Percentiles rank a stretch among this genome's conserved stretches.
Conservation (phyloP, 2,797 vertebrate species). For the Mormyrops attenuatus region DNA sequence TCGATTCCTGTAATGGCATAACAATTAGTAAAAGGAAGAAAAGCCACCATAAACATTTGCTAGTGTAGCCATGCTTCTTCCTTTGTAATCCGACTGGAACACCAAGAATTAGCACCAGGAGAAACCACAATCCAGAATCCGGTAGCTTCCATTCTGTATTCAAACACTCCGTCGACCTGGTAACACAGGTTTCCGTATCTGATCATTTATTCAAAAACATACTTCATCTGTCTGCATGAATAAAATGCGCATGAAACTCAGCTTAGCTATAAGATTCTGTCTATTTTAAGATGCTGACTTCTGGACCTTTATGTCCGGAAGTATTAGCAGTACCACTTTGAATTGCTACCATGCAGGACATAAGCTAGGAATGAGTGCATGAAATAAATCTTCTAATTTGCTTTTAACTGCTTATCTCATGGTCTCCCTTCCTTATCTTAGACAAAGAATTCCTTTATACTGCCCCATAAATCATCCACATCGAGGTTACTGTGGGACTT, state of each 20-base stretch:
- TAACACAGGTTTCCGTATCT: slow-evolving; percentile 35
- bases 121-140: not conserved
- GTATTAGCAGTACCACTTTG: slow-evolving; percentile 5
- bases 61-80: not conserved
- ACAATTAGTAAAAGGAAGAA: not conserved
- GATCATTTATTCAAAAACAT: not conserved
- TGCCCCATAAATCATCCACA: slow-evolving; percentile 66
- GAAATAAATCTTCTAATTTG: slow-evolving; percentile 45
- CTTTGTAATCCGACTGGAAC: not conserved
- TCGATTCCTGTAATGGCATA: not conserved
- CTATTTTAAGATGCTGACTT: not conserved
- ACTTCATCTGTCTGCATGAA: not conserved
- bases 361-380: slow-evolving; percentile 44
- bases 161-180: slow-evolving; percentile 31
- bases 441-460: slow-evolving; percentile 56
- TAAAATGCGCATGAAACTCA: not conserved
- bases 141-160: not conserved
- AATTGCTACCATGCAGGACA: slow-evolving; percentile 43
- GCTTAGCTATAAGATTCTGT: not conserved
- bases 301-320: not conserved
- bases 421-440: slow-evolving; percentile 19
- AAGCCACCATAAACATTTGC: not conserved
- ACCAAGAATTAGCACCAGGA: not conserved
- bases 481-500: slow-evolving; percentile 63
- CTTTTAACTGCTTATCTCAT: slow-evolving; percentile 58